These are phyloP conservation scores for Syritta pipiens DNA, from an alignment of 2,888 invertebrate species.

Conservation along the genomic window DNA sequence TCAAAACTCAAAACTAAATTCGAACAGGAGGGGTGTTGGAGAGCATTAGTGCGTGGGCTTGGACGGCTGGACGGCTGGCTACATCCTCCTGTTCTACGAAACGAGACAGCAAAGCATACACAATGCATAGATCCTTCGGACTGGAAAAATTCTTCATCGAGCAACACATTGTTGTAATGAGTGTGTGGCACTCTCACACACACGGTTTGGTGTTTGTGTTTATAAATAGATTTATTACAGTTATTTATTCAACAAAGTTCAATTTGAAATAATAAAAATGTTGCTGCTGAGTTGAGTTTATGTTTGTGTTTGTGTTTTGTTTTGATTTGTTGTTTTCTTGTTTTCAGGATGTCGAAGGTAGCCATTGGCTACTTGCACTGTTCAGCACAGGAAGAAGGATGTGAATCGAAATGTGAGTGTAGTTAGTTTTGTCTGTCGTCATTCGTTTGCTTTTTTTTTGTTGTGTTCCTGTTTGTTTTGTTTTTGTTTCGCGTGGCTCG, in stretches of 20 bases:
- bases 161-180: background rate
- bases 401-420: slow-evolving; percentile 3
- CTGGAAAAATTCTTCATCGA: slow-evolving; percentile 7
- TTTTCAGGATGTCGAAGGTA: slow-evolving; percentile 54
- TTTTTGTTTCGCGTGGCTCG: slow-evolving; percentile 20
- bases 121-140: slow-evolving; percentile 12
- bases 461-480: background rate
- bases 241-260: slow-evolving; percentile 63
- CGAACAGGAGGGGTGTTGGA: background rate
- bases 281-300: background rate
- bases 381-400: slow-evolving; percentile 33
- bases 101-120: background rate
- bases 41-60: background rate
- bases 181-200: too few species aligned
- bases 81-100: background rate
- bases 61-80: background rate
- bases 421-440: background rate
- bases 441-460: slow-evolving; percentile 21
- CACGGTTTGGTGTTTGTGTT: slow-evolving; percentile 15
- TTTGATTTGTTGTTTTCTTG: slow-evolving; percentile 28
- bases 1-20: slow-evolving; percentile 67
- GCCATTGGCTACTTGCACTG: slow-evolving; percentile 57
- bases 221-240: slow-evolving; percentile 64
- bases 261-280: slow-evolving; percentile 53
- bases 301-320: background rate